These are phyloP conservation scores for Schizothorax lantsangensis DNA, from an alignment of 2,797 vertebrate genomes.

Conservation along the genomic window DNA sequence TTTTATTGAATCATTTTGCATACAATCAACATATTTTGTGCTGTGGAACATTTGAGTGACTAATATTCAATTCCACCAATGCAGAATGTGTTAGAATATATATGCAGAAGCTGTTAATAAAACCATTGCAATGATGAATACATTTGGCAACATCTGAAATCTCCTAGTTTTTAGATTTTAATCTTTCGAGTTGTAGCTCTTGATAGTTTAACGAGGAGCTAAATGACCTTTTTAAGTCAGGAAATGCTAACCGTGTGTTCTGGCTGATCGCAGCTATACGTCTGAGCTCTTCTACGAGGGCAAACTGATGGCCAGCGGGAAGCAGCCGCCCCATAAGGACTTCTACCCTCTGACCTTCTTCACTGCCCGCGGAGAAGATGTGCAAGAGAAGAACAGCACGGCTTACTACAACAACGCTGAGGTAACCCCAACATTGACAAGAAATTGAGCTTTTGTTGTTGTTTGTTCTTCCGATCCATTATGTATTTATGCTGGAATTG, in stretches of 20 bases:
- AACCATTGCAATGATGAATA: neutral
- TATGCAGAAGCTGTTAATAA: neutral
- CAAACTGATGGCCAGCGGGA: constrained; percentile 98
- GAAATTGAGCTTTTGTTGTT: neutral
- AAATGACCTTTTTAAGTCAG: constrained; percentile 36
- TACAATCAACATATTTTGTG: constrained; percentile 59
- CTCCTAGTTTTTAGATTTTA: neutral
- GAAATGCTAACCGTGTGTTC: constrained; percentile 54
- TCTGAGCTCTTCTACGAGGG: constrained; percentile 99
- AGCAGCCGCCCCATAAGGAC: constrained; percentile 98
- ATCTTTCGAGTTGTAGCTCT: neutral
- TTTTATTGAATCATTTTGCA: constrained; percentile 55
- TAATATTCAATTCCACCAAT: neutral
- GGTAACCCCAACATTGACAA: constrained; percentile 73
- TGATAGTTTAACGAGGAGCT: neutral
- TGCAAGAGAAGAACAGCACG: constrained; percentile 99
- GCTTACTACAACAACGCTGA: constrained; percentile 99
- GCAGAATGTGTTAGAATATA: neutral
- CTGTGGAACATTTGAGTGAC: neutral
- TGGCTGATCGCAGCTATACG: constrained; percentile 85
- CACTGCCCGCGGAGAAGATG: constrained; percentile 97
- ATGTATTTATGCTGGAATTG: neutral
- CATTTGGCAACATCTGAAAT: neutral
- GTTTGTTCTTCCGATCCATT: neutral
- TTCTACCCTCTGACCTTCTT: constrained; percentile 99